phyloP scores from a whole-genome alignment of 2,797 vertebrate genomes.

The Scarus forsteni region DNA sequence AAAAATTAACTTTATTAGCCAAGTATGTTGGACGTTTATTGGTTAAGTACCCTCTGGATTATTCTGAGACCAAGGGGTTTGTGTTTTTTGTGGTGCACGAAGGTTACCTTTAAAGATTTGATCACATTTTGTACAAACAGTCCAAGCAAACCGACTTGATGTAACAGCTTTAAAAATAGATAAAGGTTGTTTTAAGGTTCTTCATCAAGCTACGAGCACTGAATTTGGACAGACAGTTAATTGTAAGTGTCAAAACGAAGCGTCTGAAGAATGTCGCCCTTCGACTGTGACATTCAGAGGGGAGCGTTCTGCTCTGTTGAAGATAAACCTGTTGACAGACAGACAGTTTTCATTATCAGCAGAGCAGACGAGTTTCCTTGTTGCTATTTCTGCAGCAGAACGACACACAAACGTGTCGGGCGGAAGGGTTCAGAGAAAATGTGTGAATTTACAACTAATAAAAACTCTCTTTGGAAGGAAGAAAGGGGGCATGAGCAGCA shows the following conservation, averaged over 20 bases:
- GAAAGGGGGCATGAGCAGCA: not conserved
- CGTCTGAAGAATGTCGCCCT: conserved; percentile 53
- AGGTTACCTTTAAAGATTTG: not conserved
- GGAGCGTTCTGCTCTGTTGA: conserved; percentile 36
- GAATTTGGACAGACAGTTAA: not conserved
- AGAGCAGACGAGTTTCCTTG: conserved; percentile 49
- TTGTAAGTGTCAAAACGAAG: conserved; percentile 4
- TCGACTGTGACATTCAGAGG: conserved; percentile 10
- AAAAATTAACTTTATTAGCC: too few relatives aligned
- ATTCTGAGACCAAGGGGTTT: too few relatives aligned
- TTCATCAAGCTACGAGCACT: not conserved
- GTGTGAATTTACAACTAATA: not conserved
- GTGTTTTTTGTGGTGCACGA: not conserved
- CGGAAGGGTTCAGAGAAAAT: conserved; percentile 4
- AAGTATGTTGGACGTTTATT: too few relatives aligned
- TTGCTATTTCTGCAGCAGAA: conserved; percentile 32
- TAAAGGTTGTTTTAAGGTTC: not conserved
- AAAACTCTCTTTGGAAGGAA: not conserved
- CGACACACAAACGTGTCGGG: conserved; percentile 18
- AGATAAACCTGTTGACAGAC: conserved; percentile 46
- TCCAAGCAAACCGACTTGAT: not conserved
- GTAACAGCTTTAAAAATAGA: not conserved
- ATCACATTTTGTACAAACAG: not conserved
- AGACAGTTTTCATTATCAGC: conserved; percentile 57
- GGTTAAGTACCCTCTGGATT: too few relatives aligned